Base-by-base conservation (phyloP, 92 coral and sea anemone species). In the Epizoanthus scotinus region DNA sequence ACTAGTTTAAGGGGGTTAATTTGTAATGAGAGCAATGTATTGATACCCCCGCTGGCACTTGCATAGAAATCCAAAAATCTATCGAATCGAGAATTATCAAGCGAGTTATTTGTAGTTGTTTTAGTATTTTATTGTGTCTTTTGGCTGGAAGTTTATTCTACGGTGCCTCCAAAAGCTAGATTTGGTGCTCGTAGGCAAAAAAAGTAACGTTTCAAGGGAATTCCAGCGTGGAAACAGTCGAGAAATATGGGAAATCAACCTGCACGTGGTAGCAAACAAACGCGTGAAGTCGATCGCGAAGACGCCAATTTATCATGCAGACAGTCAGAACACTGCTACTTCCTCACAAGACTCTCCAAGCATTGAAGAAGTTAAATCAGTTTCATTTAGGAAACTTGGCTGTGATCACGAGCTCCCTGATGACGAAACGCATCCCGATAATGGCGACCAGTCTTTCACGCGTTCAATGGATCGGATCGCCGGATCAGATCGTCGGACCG, bases 301-400 rank as follows among this genome's bases (percentile, higher is more conserved):
- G 34, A 60, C 65, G 65, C 65, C 65, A n/a, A n/a, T n/a, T n/a
- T n/a, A n/a, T n/a, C n/a, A n/a, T 60, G 65, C 65, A 21, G 65
- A 22, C 28, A 60, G 12, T 60, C 65, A 60, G 65, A 60, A 60
- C 15, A 28, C 28, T 60, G 65, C 65, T 60, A 60, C 65, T 21
- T 60, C 65, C 15, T 26, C 15, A 60, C 65, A 60, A 22, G 65
- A 60, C 10, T 60, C 27, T 28, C 65, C 65, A 10, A 60, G 28
- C 15, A 60, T 60, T 60, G 65, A 60, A 60, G 65, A 60, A 60
- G 65, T 60, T 18, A 60, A 60, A 60, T 26, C 65, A 60, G 65
- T 31, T 31, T 60, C 65, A 60, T 14, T 60, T 22, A 60, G 65
- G 65, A 60, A 60, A 60, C 12, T 60, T 21, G 31, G 65, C 27